phyloP scores from a whole-genome alignment of 2,888 invertebrate species.

The Eupithecia inturbata region DNA sequence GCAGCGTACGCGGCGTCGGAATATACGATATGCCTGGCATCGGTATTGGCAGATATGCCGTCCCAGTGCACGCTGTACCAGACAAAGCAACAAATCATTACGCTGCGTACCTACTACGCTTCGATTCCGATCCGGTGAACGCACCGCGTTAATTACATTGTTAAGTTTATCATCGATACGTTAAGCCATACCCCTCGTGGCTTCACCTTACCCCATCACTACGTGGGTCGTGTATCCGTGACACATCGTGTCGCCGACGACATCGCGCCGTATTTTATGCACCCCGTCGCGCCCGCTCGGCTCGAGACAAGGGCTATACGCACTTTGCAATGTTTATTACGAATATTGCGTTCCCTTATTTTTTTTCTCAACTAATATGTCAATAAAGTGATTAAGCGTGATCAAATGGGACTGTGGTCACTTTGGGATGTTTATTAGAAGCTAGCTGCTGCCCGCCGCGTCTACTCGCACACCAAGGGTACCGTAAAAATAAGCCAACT shows the following conservation, averaged over 20 bases:
- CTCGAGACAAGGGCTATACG: constrained; percentile 33
- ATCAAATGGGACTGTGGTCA: not conserved
- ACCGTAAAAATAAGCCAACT: too few species aligned
- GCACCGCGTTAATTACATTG: too few species aligned
- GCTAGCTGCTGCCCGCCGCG: too few species aligned
- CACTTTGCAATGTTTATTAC: constrained; percentile 14
- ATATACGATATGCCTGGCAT: too few species aligned
- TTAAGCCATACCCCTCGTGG: not conserved
- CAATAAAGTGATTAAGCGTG: not conserved
- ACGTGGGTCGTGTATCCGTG: constrained; percentile 68
- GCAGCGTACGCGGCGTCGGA: too few species aligned
- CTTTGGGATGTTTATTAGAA: too few species aligned
- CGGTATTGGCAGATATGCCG: too few species aligned
- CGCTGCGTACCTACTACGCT: too few species aligned
- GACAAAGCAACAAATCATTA: too few species aligned
- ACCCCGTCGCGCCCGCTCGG: constrained; percentile 61
- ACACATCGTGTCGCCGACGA: constrained; percentile 66
- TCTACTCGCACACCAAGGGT: too few species aligned
- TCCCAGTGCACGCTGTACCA: too few species aligned
- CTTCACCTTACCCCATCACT: constrained; percentile 21
- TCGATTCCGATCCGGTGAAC: too few species aligned
- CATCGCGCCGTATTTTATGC: constrained; percentile 71
- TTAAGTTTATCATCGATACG: not conserved
- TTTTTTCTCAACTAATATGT: not conserved
- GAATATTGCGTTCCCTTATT: constrained; percentile 4